These are phyloP conservation scores for Scopus umbretta DNA, from an alignment of 2,113 vertebrate species.

Conservation along the genomic window DNA sequence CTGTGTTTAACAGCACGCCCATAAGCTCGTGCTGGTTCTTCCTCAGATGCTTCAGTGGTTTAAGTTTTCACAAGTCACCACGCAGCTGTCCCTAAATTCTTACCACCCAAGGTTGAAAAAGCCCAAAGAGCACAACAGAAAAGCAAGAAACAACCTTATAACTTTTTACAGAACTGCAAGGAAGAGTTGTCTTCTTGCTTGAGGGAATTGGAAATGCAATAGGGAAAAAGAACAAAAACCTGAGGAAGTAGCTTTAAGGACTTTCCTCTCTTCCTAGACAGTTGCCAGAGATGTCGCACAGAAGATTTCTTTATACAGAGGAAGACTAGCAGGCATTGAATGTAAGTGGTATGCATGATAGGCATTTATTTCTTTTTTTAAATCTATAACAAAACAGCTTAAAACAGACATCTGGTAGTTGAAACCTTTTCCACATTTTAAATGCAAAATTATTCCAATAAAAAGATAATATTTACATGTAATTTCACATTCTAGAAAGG, in stretches of 20 bases:
- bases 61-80: neutral
- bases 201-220: constrained; percentile 65
- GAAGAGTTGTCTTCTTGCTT: constrained; percentile 32
- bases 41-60: neutral
- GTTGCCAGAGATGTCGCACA: neutral
- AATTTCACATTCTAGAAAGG: neutral
- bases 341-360: neutral
- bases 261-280: constrained; percentile 18
- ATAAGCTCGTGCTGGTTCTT: neutral
- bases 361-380: neutral
- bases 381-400: neutral
- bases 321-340: neutral
- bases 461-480: constrained; percentile 9
- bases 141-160: neutral
- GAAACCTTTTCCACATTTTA: neutral
- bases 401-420: neutral
- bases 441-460: neutral
- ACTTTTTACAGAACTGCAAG: constrained; percentile 40
- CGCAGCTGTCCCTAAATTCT: neutral
- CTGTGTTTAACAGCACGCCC: neutral
- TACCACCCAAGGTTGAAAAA: neutral
- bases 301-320: neutral
- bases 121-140: constrained; percentile 29
- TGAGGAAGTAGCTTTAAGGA: constrained; percentile 31
- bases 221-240: constrained; percentile 53